Conservation (phyloP, 2,888 invertebrate species). For the Nymphalis c-album region DNA sequence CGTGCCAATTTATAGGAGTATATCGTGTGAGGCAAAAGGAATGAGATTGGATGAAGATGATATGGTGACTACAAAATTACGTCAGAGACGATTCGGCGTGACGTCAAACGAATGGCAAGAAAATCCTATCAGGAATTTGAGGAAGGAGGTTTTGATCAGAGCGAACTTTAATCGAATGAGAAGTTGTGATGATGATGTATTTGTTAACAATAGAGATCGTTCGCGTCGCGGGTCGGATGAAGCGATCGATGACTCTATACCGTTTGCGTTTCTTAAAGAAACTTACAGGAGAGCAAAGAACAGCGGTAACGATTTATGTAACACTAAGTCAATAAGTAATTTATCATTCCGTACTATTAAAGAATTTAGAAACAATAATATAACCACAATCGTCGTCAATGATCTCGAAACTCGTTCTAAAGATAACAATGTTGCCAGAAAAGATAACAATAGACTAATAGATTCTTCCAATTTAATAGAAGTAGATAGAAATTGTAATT, state of each 20-base stretch:
- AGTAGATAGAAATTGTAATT: constrained; percentile 65
- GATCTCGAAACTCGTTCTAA: constrained; percentile 37
- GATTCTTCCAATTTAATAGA: constrained; percentile 62
- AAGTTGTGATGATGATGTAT: constrained; percentile 61
- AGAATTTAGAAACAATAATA: constrained; percentile 34
- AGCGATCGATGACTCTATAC: constrained; percentile 30
- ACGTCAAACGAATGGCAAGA: constrained; percentile 50
- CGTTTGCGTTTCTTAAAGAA: constrained; percentile 39
- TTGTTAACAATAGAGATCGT: constrained; percentile 35
- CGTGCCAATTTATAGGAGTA: constrained; percentile 49
- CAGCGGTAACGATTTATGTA: constrained; percentile 38
- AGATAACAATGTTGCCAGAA: constrained; percentile 43
- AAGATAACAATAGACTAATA: constrained; percentile 43
- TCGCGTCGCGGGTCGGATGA: constrained; percentile 35
- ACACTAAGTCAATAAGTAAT: constrained; percentile 47
- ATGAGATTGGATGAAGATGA: constrained; percentile 35
- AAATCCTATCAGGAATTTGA: constrained; percentile 52
- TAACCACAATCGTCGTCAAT: constrained; percentile 51
- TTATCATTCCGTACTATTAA: constrained; percentile 39
- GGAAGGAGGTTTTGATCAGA: constrained; percentile 59
- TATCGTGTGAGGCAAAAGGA: constrained; percentile 47
- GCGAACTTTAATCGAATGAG: constrained; percentile 52
- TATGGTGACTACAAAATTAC: constrained; percentile 39
- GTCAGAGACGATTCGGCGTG: constrained; percentile 55
- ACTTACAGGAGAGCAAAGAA: constrained; percentile 39